Conservation (phyloP, 2,888 invertebrate genomes). For the Andrena haemorrhoa region DNA sequence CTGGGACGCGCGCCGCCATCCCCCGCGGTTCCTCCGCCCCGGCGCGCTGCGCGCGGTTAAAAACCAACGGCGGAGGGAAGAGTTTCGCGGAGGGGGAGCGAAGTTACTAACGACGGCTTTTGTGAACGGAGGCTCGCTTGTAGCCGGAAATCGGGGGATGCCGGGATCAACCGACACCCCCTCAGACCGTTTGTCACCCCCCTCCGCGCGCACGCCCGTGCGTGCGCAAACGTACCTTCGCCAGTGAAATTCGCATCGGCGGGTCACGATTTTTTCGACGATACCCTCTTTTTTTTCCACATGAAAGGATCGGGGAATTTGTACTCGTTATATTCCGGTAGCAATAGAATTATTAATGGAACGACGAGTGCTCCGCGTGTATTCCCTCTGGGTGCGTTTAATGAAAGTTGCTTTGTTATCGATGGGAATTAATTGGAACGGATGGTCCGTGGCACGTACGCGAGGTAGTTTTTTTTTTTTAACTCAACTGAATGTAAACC, state of each 20-base stretch:
- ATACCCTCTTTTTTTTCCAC: not conserved
- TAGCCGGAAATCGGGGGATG: constrained; percentile 62
- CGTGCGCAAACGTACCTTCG: constrained; percentile 12
- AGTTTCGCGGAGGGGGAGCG: constrained; percentile 61
- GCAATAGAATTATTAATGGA: not conserved
- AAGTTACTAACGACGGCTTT: constrained; percentile 81
- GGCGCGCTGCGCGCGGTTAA: constrained; percentile 28
- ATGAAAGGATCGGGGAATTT: not conserved
- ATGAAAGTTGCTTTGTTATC: too few species aligned
- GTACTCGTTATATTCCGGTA: not conserved
- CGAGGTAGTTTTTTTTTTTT: too few species aligned
- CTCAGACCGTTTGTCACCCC: constrained; percentile 73
- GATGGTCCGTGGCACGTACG: too few species aligned
- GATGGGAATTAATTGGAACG: too few species aligned
- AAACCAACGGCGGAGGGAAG: constrained; percentile 42
- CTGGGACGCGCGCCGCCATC: constrained; percentile 17
- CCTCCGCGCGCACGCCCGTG: constrained; percentile 47
- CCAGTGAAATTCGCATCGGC: constrained; percentile 32
- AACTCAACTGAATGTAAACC: not conserved
- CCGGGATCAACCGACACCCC: constrained; percentile 72
- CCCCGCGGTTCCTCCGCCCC: not conserved
- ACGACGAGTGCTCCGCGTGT: not conserved
- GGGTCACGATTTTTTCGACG: constrained; percentile 45
- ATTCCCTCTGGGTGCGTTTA: not conserved
- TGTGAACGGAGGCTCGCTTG: constrained; percentile 66